Evolutionary conservation across 2,797 vertebrate genomes (phyloP), one percentile per base, ranked within the genome.

Genomic region (Morus bassanus): DNA sequence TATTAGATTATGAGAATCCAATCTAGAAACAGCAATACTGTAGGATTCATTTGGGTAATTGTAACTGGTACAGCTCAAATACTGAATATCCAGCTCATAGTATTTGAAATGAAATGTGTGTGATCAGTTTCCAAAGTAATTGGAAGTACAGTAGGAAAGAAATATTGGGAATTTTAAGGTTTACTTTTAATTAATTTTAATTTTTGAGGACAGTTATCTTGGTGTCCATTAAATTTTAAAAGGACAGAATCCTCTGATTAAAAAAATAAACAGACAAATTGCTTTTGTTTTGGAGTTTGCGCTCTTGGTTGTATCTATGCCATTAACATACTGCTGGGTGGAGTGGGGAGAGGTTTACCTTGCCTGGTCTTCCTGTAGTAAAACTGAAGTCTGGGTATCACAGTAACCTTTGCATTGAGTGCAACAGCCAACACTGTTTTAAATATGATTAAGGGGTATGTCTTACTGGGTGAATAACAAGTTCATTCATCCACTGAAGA

Each of bases 291-390:
- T 83, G 72, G 23, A 67, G 13, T 9, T 67, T 50, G 13, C 1
- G 2, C 13, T 84, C 1, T 33, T 88, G 30, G 4, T 64, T 30
- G 6, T 54, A 9, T 39, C 45, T 69, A 0, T 50, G 3, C 30
- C 13, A 30, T 35, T 41, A 72, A 60, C 0, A 0, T 39, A 16
- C 12, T 51, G 5, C 28, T 57, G 21, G 10, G 9, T 65, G 10
- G 18, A 63, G 10, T 23, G n/a, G n/a, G 57, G 28, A 37, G 21
- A 39, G 4, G 2, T 68, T 84, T 78, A 21, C 35, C 15, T 83
- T 81, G 18, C 21, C 50, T 69, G 23, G 10, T 63, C 19, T 87
- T 19, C 35, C 30, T 70, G n/a, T 25, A 57, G 28, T n/a, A 81
- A 51, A 86, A 59, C 39, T 31, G 14, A 61, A 33, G 16, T 50